Conservation (phyloP, 2,113 vertebrate species). For the Paralichthys olivaceus region DNA sequence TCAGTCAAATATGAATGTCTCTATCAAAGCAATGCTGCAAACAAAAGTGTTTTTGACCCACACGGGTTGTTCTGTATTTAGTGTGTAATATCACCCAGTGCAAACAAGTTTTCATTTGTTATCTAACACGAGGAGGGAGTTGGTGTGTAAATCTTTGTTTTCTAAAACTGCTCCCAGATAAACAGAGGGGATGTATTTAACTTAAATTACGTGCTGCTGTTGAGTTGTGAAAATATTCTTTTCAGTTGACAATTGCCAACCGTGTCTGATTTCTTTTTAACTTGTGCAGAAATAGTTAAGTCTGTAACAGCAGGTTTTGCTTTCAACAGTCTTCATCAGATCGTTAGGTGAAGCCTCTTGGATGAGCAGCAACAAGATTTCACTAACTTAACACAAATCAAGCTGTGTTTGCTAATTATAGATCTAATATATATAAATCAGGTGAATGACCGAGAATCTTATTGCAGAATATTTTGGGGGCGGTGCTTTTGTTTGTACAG, state of each 20-base stretch:
- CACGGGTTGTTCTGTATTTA: constrained; percentile 52
- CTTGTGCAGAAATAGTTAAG: not conserved
- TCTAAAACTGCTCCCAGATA: constrained; percentile 7
- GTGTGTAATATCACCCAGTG: constrained; percentile 42
- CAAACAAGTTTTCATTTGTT: constrained; percentile 39
- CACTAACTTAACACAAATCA: constrained; percentile 2
- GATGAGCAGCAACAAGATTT: constrained; percentile 16
- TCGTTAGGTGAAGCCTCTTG: not conserved
- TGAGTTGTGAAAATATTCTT: constrained; percentile 14
- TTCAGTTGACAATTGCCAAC: constrained; percentile 12
- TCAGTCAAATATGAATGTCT: constrained; percentile 78
- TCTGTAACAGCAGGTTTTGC: constrained; percentile 25
- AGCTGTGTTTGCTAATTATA: not conserved
- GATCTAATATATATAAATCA: not conserved
- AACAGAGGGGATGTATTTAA: constrained; percentile 33
- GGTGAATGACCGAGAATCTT: not conserved
- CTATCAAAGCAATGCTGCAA: constrained; percentile 69
- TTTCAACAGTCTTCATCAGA: not conserved
- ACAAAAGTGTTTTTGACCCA: constrained; percentile 59
- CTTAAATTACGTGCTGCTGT: constrained; percentile 3
- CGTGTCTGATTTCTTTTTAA: not conserved
- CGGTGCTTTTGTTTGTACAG: constrained; percentile 8
- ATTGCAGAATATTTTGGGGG: not conserved
- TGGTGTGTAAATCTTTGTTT: constrained; percentile 39
- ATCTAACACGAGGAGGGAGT: constrained; percentile 29